Evolutionary conservation across 2,888 invertebrate species (phyloP), one percentile per base, ranked within the genome.

Genomic region (Phengaris arion): DNA sequence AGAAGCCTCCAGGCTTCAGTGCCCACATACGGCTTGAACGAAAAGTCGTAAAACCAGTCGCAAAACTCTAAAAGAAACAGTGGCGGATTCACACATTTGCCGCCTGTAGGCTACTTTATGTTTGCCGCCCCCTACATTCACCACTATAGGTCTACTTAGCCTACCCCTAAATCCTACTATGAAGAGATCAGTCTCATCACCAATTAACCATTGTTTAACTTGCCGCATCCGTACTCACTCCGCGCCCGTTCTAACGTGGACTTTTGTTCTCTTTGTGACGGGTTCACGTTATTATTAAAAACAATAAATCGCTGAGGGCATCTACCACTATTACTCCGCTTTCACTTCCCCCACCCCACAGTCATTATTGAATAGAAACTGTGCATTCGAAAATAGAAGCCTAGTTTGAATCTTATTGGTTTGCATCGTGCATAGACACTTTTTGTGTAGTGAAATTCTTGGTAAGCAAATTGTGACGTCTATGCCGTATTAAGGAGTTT

Each of bases 241-340:
- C 81, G 81, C 82, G 84, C 83, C 85, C 86, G 85, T 84, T 85
- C 85, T 83, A 81, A 82, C 83, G 85, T 85, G 86, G 86, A 89
- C 90, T 93, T 92, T 92, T 91, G 91, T 92, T 90, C 92, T 89
- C 90, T 92, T 93, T 92, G 91, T 92, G 90, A 90, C 89, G 86
- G 87, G 85, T 88, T 90, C 92, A 89, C 92, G 92, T 92, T 93
- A 93, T 94, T 94, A 94, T 93, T 94, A 93, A 93, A 93, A 93
- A 93, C 93, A 93, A 94, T 93, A 94, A 94, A 93, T 94, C 92
- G 92, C 91, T 87, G 91, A 89, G 90, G 88, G 90, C 90, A 91
- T 89, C 90, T 90, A 90, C 90, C 88, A 91, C 91, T 91, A 92
- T 91, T 89, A 90, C 90, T 88, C 86, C 86, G 89, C 88, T 91